These are phyloP conservation scores for Plestiodon gilberti DNA, from an alignment of 2,113 vertebrate genomes.

Conservation along the genomic window DNA sequence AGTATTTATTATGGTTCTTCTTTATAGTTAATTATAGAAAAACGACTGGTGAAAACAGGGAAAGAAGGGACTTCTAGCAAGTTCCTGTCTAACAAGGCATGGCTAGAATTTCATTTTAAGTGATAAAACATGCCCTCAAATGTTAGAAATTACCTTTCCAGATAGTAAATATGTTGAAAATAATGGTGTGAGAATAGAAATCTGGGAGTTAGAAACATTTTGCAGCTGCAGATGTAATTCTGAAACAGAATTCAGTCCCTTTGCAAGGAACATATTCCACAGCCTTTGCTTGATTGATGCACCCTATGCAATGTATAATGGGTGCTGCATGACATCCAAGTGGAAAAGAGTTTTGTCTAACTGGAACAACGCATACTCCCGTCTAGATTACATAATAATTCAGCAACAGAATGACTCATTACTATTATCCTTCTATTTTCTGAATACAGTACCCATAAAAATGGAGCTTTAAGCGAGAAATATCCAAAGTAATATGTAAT, in stretches of 20 bases:
- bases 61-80: neutral
- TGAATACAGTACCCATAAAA: slow-evolving; percentile 23
- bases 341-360: slow-evolving; percentile 39
- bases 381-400: slow-evolving; percentile 47
- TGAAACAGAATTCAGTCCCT: neutral
- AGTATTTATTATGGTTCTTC: neutral
- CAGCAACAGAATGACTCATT: slow-evolving; percentile 37
- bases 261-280: neutral
- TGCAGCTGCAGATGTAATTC: neutral
- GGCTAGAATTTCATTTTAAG: slow-evolving; percentile 1
- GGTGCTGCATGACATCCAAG: slow-evolving; percentile 15
- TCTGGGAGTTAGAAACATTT: neutral
- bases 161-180: neutral
- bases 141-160: neutral
- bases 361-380: slow-evolving; percentile 43
- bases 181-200: neutral
- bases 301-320: slow-evolving; percentile 39
- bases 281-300: slow-evolving; percentile 5
- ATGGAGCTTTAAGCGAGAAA: slow-evolving; percentile 17
- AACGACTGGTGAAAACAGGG: neutral
- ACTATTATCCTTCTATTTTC: slow-evolving; percentile 26
- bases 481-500: neutral
- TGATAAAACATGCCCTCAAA: neutral
- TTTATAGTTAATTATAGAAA: neutral
- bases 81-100: neutral